Base-by-base conservation (phyloP, 2,113 vertebrate genomes). In the Megaceryle torquata region DNA sequence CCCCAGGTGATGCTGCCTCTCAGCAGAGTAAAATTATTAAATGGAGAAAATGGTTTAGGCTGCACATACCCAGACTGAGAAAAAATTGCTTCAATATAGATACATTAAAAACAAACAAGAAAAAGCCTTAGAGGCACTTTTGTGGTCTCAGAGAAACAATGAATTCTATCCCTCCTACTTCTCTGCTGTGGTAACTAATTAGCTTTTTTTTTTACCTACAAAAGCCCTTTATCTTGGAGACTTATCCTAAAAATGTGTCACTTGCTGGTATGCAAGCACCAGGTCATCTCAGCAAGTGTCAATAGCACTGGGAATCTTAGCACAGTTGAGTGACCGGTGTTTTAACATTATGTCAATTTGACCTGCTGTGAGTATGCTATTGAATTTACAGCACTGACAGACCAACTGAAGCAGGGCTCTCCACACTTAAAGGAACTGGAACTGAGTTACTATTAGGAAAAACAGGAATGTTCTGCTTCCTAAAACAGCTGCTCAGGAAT, bases 21-120 rank as follows among this genome's bases (percentile, higher is more conserved):
- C 86, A 96, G 69, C 54, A 91, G 81, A 92, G 31, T 68, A 59
- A 84, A 92, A 94, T 88, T 96, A 88, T 91, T 96, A 54, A 54
- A 77, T 51, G 50, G 82, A 96, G 90, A 96, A 95, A 95, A 86
- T 93, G 28, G 46, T 76, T 96, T 86, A 91, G 86, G 82, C 77
- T 88, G 35, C 69, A 93, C 69, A 92, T 76, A 91, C 37, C 61
- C 67, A 82, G 92, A 84, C 81, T 84, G 72, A 82, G 63, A 82
- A 90, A 93, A 95, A 92, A 93, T 63, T 85, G 61, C 67, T 96
- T 94, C 86, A 94, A 94, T 96, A 95, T 86, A 95, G 77, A 80
- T 75, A 85, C 77, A 92, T 91, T 94, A 93, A 93, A 94, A 91
- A 87, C 86, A 95, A 94, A 79, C 10, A 78, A 63, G 87, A 48